A percentile compares a stretch with the other conserved stretches of the same genome.
Conservation (phyloP, 2,888 invertebrate genomes). For the Helobdella robusta region DNA sequence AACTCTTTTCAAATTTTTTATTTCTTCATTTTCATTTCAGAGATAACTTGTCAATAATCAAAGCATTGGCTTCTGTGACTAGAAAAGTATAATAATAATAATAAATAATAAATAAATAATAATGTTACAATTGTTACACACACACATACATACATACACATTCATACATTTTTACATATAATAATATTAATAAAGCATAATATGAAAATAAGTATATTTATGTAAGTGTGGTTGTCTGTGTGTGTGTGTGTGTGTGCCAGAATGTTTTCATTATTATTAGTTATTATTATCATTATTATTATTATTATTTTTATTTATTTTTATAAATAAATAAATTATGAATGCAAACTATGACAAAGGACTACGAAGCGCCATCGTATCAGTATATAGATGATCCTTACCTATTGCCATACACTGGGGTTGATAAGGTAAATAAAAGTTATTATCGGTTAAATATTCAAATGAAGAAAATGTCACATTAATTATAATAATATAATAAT, state of each 20-base stretch:
- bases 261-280: too few relatives aligned
- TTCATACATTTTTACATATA: too few relatives aligned
- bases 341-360: neutral
- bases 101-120: neutral
- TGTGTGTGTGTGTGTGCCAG: too few relatives aligned
- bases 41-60: conserved; percentile 14
- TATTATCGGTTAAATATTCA: neutral
- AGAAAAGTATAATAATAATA: neutral
- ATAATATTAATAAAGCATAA: too few relatives aligned
- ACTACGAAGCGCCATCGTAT: neutral
- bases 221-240: too few relatives aligned
- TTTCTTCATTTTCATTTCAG: neutral
- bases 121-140: neutral
- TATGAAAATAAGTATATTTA: too few relatives aligned
- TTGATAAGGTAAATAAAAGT: neutral
- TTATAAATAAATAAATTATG: neutral
- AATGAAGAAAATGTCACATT: neutral
- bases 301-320: neutral
- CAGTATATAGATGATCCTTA: conserved; percentile 15
- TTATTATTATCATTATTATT: neutral
- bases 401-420: neutral
- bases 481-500: neutral
- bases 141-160: too few relatives aligned
- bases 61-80: conserved; percentile 6
- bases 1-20: neutral